phyloP scores from a whole-genome alignment of 1,140 invertebrate species.

The Penaeus indicus region DNA sequence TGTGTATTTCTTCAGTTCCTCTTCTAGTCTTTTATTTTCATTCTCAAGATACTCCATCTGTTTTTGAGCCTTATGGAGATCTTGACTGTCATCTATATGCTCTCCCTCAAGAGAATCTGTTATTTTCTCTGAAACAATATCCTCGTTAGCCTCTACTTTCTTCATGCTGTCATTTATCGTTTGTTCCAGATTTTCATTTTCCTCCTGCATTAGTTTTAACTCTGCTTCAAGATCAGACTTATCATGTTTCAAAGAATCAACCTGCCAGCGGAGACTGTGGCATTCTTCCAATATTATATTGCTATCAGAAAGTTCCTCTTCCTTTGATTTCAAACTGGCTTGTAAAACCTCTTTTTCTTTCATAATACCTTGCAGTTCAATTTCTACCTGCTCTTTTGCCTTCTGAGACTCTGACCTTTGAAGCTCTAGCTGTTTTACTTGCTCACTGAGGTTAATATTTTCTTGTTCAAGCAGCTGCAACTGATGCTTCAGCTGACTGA shows the following conservation, averaged over 20 bases:
- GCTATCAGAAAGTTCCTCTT: conserved; percentile 5
- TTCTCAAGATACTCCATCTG: not conserved
- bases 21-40: not conserved
- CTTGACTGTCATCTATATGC: no score
- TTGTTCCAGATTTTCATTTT: conserved; percentile 29
- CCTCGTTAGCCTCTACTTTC: not conserved
- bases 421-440: not conserved
- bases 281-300: conserved; percentile 22
- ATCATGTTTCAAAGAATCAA: conserved; percentile 25
- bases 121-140: not conserved
- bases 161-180: not conserved
- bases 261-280: conserved; percentile 32
- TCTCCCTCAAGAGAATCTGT: no score
- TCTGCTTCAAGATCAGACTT: conserved; percentile 39
- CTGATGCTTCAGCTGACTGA: conserved; percentile 25
- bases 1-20: not conserved
- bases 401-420: not conserved
- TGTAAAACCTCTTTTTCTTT: conserved; percentile 16
- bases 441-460: not conserved
- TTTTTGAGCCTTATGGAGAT: no score
- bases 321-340: not conserved
- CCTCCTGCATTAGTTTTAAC: conserved; percentile 15
- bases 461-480: conserved; percentile 13
- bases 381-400: conserved; percentile 6
- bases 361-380: not conserved